Evolutionary conservation across 2,797 vertebrate genomes (phyloP).

Genomic region (Philypnodon macrostomus): DNA sequence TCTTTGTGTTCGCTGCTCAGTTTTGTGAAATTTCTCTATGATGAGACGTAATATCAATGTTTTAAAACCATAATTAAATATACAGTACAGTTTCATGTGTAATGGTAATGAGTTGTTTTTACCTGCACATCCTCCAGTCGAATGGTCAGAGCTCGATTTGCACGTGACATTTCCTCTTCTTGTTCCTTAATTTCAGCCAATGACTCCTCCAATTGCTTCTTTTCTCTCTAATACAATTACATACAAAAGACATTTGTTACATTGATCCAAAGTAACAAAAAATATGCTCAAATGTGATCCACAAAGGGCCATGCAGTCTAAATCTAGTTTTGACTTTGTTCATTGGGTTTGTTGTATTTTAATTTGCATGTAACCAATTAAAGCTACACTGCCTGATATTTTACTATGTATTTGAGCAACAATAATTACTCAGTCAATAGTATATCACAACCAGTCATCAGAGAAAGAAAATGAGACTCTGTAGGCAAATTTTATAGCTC

Average conservation of each 20-base stretch:
- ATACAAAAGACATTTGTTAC: neutral
- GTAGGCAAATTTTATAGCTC: too few species aligned
- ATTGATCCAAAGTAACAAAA: too few species aligned
- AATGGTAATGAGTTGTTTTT: slow-evolving; percentile 1
- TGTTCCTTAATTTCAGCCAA: slow-evolving; percentile 79
- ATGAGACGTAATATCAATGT: neutral
- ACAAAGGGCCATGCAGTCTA: too few species aligned
- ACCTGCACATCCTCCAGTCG: slow-evolving; percentile 88
- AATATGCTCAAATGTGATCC: too few species aligned
- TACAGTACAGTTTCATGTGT: neutral
- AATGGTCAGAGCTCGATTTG: slow-evolving; percentile 79
- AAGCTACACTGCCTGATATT: too few species aligned
- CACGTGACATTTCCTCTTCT: slow-evolving; percentile 77
- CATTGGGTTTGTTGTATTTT: too few species aligned
- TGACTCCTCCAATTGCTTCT: slow-evolving; percentile 80
- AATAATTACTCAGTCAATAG: too few species aligned
- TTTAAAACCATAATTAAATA: neutral
- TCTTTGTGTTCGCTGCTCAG: slow-evolving; percentile 80
- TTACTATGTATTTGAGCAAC: too few species aligned
- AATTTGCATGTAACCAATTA: too few species aligned
- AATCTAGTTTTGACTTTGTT: too few species aligned
- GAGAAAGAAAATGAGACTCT: too few species aligned
- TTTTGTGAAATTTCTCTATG: slow-evolving; percentile 80
- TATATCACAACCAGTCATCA: too few species aligned
- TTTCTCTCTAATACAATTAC: slow-evolving; percentile 78